These are phyloP conservation scores for Thera britannica DNA, from an alignment of 2,888 invertebrate genomes.

Conservation along the genomic window DNA sequence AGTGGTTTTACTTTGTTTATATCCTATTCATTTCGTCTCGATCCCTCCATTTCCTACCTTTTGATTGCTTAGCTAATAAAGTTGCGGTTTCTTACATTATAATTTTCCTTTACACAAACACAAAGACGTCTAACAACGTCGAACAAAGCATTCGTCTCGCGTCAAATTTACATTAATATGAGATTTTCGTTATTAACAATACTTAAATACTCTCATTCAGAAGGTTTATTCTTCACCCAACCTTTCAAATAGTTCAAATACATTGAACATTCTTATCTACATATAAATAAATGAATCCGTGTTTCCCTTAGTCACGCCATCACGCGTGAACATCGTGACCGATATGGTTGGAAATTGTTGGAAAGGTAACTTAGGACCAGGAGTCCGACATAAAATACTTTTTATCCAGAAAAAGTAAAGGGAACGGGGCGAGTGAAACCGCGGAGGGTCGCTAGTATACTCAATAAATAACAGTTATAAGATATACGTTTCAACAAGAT, in stretches of 20 bases:
- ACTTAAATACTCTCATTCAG: slow-evolving; percentile 67
- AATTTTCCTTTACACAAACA: slow-evolving; percentile 38
- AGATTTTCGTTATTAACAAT: slow-evolving; percentile 75
- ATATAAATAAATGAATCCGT: no score
- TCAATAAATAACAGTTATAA: no score
- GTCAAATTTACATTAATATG: slow-evolving; percentile 79
- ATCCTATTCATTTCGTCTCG: slow-evolving; percentile 21
- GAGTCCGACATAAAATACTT: no score
- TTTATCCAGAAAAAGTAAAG: no score
- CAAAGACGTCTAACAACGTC: slow-evolving; percentile 65
- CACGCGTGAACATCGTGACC: no score
- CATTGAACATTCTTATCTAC: no score
- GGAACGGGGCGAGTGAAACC: no score
- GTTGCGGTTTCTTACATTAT: slow-evolving; percentile 41
- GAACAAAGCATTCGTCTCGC: slow-evolving; percentile 69
- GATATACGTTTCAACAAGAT: no score
- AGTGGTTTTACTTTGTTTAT: not conserved
- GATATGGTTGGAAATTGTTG: no score
- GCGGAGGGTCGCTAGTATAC: no score
- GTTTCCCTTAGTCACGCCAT: no score
- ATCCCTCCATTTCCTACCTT: slow-evolving; percentile 33
- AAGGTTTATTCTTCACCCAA: slow-evolving; percentile 19
- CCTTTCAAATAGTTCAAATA: not conserved
- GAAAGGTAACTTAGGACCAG: no score
- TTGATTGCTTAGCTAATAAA: slow-evolving; percentile 39